Evolutionary conservation across 2,797 vertebrate species (phyloP).

Genomic region (Gymnodraco acuticeps): DNA sequence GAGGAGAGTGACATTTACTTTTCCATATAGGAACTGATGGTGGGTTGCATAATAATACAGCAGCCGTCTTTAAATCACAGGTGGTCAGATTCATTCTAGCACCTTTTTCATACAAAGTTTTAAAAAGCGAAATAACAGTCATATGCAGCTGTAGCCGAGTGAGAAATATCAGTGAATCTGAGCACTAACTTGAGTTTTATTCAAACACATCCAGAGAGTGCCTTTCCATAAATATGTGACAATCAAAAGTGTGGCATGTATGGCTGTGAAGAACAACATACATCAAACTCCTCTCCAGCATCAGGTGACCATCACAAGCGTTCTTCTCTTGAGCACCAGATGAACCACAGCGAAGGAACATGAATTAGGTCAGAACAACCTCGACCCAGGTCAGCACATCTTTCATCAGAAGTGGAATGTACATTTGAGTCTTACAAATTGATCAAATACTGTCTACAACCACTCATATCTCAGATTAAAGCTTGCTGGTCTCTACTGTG

Average conservation of each 20-base stretch:
- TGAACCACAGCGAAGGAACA: background rate
- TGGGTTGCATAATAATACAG: slow-evolving; percentile 75
- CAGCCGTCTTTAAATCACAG: slow-evolving; percentile 68
- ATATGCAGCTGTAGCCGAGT: slow-evolving; percentile 32
- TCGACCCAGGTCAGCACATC: slow-evolving; percentile 4
- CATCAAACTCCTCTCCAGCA: slow-evolving; percentile 1
- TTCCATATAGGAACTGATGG: slow-evolving; percentile 66
- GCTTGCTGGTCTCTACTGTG: background rate
- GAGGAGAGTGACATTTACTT: slow-evolving; percentile 75
- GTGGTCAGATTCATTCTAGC: slow-evolving; percentile 67
- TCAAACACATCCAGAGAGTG: background rate
- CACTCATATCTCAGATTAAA: background rate
- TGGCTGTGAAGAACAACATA: slow-evolving; percentile 5
- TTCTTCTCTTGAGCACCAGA: slow-evolving; percentile 7
- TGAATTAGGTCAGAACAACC: slow-evolving; percentile 17
- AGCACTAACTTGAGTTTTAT: slow-evolving; percentile 24
- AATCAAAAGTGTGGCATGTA: background rate
- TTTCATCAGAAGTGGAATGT: slow-evolving; percentile 32
- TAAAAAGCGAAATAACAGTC: slow-evolving; percentile 63
- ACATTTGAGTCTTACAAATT: slow-evolving; percentile 13
- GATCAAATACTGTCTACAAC: slow-evolving; percentile 21
- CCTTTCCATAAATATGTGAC: slow-evolving; percentile 14
- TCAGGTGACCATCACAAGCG: background rate
- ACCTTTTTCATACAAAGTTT: slow-evolving; percentile 57
- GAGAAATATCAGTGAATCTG: slow-evolving; percentile 15